Evolutionary conservation across 2,113 vertebrate species (phyloP).

Genomic region (Barbus barbus): DNA sequence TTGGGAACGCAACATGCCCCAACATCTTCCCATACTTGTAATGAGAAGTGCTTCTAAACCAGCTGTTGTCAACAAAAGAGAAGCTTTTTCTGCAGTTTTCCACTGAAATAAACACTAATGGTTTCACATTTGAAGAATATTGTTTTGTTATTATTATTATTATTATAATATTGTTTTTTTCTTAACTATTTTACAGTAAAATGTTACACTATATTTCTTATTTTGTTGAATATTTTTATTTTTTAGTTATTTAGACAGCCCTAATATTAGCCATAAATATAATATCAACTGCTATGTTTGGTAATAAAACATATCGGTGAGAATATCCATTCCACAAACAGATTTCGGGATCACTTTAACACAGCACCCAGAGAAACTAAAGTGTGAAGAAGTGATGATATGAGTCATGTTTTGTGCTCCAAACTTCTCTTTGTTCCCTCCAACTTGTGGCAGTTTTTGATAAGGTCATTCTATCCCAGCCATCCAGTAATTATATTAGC

Average conservation of each 20-base stretch:
- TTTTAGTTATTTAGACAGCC: too few species aligned
- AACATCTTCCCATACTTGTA: not conserved
- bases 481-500: slow-evolving; percentile 55
- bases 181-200: too few species aligned
- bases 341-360: not conserved
- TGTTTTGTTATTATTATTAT: too few species aligned
- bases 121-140: not conserved
- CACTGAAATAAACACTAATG: not conserved
- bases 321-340: slow-evolving; percentile 24
- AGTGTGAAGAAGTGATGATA: slow-evolving; percentile 20
- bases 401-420: slow-evolving; percentile 46
- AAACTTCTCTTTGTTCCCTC: slow-evolving; percentile 50
- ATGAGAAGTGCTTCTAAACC: not conserved
- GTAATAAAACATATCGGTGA: not conserved
- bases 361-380: slow-evolving; percentile 5
- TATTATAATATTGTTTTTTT: too few species aligned
- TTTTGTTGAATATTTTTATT: not conserved
- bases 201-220: too few species aligned
- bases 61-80: slow-evolving; percentile 2
- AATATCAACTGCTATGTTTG: not conserved
- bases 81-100: not conserved
- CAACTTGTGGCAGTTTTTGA: slow-evolving; percentile 58
- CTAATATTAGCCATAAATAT: not conserved
- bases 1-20: not conserved
- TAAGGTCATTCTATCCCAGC: slow-evolving; percentile 64